Evolutionary conservation across 1,140 invertebrate genomes (phyloP), one percentile per base, ranked within the genome.

Genomic region (Mizuhopecten yessoensis): DNA sequence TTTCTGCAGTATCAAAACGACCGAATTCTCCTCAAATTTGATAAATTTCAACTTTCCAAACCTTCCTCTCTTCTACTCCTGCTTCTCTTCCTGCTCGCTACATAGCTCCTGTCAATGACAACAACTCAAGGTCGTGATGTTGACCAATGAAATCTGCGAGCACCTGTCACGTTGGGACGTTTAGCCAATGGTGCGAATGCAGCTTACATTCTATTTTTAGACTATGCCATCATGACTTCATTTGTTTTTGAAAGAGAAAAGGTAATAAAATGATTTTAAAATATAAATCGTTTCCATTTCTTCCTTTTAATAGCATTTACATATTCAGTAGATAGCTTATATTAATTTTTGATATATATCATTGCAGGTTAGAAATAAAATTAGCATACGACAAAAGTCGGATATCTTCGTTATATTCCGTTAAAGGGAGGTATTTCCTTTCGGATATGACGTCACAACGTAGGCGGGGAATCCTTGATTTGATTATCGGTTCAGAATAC

Each of bases 401-500:
- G 57, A 7, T 75, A 75, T 75, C 3, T 1, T 75, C 57, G 57
- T 23, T 75, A 75, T 29, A 75, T 29, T 75, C 57, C 57, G 57
- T 75, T 75, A 75, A 75, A 75, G 57, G 57, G 57, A 75, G 57
- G 57, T 75, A 75, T 75, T 75, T 75, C 57, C 57, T 75, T 75
- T 75, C 91, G 93, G 94, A 94, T 90, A 88, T 95, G 94, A 95
- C 94, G 94, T 94, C 92, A 94, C 75, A 89, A 89, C 87, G 94
- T 95, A 94, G 94, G 94, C 94, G 94, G 94, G 94, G 94, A 94
- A 95, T 95, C 94, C 94, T 93, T 92, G 92, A 91, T 92, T 94
- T 92, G 93, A 93, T 92, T 91, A 90, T 91, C 92, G 91, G 45
- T 42, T 90, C 34, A 33, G 89, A 89, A 87, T 90, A 75, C 57